Percentiles rank a stretch among this genome's conserved stretches.
Conservation (phyloP, 1,140 invertebrate species). For the Pseudomyrmex dendroicus region DNA sequence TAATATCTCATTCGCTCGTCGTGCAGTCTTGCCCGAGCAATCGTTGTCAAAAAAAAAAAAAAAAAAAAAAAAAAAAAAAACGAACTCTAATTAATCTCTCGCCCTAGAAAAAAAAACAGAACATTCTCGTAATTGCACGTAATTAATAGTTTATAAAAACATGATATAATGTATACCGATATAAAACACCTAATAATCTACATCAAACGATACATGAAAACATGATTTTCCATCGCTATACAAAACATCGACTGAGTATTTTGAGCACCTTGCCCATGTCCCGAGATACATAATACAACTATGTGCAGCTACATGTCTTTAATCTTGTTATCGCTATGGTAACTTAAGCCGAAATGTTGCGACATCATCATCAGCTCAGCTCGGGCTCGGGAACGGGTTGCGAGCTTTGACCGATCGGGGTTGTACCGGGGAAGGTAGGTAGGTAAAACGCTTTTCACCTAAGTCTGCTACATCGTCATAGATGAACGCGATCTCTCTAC, state of each 20-base stretch:
- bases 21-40: conserved; percentile 28
- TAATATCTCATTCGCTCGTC: conserved; percentile 38
- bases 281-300: conserved; percentile 30
- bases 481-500: conserved; percentile 55
- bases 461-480: conserved; percentile 52
- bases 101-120: too few species aligned
- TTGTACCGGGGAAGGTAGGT: not conserved
- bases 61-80: not conserved
- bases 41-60: too few species aligned
- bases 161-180: too few species aligned
- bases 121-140: too few species aligned
- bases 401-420: conserved; percentile 42
- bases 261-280: not conserved
- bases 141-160: too few species aligned
- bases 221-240: not conserved
- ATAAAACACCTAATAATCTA: too few species aligned
- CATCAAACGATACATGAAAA: too few species aligned
- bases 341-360: conserved; percentile 55
- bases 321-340: conserved; percentile 52
- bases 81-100: not conserved
- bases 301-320: conserved; percentile 31
- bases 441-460: conserved; percentile 33
- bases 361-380: conserved; percentile 20
- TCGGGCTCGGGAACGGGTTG: not conserved
- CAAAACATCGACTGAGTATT: not conserved